These are phyloP conservation scores for Periophthalmus magnuspinnatus DNA, from an alignment of 2,797 vertebrate species.

Conservation along the genomic window DNA sequence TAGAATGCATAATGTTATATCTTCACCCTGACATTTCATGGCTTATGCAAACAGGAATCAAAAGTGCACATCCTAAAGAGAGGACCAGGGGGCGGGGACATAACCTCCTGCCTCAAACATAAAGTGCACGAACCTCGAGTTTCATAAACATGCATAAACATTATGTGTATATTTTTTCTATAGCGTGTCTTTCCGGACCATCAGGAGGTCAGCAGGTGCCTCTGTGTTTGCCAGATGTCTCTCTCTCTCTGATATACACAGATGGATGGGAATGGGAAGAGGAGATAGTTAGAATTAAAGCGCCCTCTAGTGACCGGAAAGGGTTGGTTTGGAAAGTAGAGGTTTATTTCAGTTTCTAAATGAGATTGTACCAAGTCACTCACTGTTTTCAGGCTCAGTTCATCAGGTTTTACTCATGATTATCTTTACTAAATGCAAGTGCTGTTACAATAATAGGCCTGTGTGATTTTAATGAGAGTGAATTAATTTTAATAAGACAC, in stretches of 20 bases:
- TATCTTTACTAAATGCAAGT: too few species aligned
- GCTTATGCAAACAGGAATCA: slow-evolving; percentile 6
- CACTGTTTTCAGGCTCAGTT: too few species aligned
- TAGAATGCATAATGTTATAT: slow-evolving; percentile 6
- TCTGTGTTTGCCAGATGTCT: slow-evolving; percentile 52
- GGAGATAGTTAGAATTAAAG: slow-evolving; percentile 31
- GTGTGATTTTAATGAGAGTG: neutral
- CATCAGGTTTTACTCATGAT: too few species aligned
- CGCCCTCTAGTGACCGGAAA: slow-evolving; percentile 54
- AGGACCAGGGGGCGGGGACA: neutral
- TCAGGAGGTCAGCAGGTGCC: slow-evolving; percentile 66
- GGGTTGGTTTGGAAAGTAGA: too few species aligned
- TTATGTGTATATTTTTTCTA: slow-evolving; percentile 31
- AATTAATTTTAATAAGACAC: too few species aligned
- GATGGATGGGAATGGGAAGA: neutral
- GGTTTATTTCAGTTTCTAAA: neutral
- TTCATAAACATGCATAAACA: slow-evolving; percentile 42
- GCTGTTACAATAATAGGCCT: too few species aligned
- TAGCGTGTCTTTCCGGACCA: slow-evolving; percentile 33
- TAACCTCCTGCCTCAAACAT: slow-evolving; percentile 37
- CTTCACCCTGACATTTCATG: slow-evolving; percentile 20
- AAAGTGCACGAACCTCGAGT: slow-evolving; percentile 18
- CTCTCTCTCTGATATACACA: slow-evolving; percentile 9
- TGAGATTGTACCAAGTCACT: neutral
- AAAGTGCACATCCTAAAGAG: slow-evolving; percentile 22